These are phyloP conservation scores for Aleiodes leptofemur DNA, from an alignment of 2,888 invertebrate genomes.

Conservation along the genomic window DNA sequence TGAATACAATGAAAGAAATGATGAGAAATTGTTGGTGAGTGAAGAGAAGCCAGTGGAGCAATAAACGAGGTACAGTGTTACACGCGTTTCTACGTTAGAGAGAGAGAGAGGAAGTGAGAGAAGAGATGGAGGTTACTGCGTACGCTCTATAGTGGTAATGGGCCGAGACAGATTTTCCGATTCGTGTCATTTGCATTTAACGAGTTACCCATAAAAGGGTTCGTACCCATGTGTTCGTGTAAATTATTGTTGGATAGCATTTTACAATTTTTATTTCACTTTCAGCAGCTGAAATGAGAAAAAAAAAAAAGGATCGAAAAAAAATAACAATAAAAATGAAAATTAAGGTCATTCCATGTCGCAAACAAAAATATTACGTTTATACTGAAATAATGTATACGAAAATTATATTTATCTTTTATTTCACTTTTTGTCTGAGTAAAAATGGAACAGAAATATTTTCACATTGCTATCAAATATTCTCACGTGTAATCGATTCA, in stretches of 20 bases:
- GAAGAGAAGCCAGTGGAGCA: conserved; percentile 43
- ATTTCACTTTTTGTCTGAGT: not conserved
- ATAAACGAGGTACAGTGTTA: conserved; percentile 46
- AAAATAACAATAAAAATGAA: not conserved
- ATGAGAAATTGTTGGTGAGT: conserved; percentile 31
- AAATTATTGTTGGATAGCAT: conserved; percentile 48
- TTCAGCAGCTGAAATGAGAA: not conserved
- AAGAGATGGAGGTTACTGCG: conserved; percentile 17
- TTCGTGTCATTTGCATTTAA: conserved; percentile 59
- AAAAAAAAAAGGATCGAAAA: conserved; percentile 15
- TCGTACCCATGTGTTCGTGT: conserved; percentile 51
- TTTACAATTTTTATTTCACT: conserved; percentile 33
- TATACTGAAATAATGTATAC: not conserved
- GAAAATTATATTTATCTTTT: not conserved
- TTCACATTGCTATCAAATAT: conserved; percentile 24
- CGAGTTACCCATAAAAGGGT: conserved; percentile 55
- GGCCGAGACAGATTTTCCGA: conserved; percentile 53
- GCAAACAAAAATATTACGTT: not conserved
- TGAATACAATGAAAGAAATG: conserved; percentile 22
- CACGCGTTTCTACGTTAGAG: conserved; percentile 22
- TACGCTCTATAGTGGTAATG: conserved; percentile 30
- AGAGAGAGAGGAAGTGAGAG: too few species aligned
- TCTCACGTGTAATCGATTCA: conserved; percentile 29
- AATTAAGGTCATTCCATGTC: not conserved
- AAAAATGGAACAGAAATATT: conserved; percentile 14